Evolutionary conservation across 2,113 vertebrate genomes (phyloP).

Genomic region (Larimichthys polyactis): DNA sequence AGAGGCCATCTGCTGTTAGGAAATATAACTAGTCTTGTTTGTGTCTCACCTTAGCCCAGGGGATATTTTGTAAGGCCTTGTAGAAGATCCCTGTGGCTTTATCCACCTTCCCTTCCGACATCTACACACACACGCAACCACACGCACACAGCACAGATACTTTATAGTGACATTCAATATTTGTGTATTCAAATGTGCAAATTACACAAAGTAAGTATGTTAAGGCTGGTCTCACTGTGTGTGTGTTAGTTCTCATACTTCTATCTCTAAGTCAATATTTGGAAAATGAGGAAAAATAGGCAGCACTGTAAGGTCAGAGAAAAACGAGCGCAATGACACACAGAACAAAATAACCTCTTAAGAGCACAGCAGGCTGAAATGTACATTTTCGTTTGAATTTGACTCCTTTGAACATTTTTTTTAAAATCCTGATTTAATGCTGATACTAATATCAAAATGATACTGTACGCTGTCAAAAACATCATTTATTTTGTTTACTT

Average conservation of each 20-base stretch:
- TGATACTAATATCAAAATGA: background rate
- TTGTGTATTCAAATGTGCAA: constrained; percentile 30
- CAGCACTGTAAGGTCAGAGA: constrained; percentile 2
- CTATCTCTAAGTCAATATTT: constrained; percentile 23
- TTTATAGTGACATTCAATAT: constrained; percentile 25
- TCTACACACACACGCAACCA: constrained; percentile 76
- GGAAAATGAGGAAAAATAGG: background rate
- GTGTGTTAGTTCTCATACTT: background rate
- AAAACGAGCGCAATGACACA: background rate
- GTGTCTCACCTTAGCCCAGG: constrained; percentile 94
- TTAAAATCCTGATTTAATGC: background rate
- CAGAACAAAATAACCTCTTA: background rate
- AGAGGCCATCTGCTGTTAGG: background rate
- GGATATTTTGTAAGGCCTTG: constrained; percentile 93
- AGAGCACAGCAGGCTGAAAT: background rate
- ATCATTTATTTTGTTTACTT: background rate
- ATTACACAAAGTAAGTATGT: constrained; percentile 9
- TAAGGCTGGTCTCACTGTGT: background rate
- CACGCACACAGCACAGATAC: background rate
- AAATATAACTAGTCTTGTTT: background rate
- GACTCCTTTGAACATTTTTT: background rate
- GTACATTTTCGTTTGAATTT: background rate
- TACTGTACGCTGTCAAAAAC: too few species aligned
- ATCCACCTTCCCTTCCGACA: constrained; percentile 88
- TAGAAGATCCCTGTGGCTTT: constrained; percentile 93